A percentile compares a stretch with the other conserved stretches of the same genome.
Evolutionary conservation across 2,113 vertebrate genomes (phyloP).

Genomic region (Alces alces): DNA sequence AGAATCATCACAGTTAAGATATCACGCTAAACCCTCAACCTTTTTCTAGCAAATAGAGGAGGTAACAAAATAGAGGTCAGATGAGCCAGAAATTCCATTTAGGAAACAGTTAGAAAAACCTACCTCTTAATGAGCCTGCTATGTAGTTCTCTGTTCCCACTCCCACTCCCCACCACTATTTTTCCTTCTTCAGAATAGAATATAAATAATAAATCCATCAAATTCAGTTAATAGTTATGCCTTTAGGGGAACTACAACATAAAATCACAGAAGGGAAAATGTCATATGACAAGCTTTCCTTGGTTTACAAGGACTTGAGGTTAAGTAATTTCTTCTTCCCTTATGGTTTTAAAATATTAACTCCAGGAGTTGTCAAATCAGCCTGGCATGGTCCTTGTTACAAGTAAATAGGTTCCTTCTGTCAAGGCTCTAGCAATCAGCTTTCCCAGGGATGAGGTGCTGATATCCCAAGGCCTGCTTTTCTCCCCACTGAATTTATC

Average conservation of each 20-base stretch:
- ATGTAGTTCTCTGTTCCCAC: slow-evolving; percentile 42
- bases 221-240: slow-evolving; percentile 53
- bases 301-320: slow-evolving; percentile 45
- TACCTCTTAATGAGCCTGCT: slow-evolving; percentile 47
- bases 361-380: slow-evolving; percentile 52
- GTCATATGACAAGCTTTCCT: slow-evolving; percentile 50
- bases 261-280: slow-evolving; percentile 55
- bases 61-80: neutral
- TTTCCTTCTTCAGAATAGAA: slow-evolving; percentile 33
- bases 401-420: slow-evolving; percentile 4
- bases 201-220: slow-evolving; percentile 64
- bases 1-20: neutral
- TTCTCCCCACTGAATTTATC: neutral
- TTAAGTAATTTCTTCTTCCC: slow-evolving; percentile 29
- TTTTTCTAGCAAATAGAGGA: neutral
- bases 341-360: slow-evolving; percentile 53
- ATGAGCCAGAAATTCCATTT: neutral
- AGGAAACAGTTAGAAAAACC: slow-evolving; percentile 44
- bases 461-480: slow-evolving; percentile 30
- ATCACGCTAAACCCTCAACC: neutral
- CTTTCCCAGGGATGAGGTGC: neutral
- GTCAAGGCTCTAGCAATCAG: neutral
- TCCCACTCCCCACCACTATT: neutral
- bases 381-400: slow-evolving; percentile 18
- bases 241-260: slow-evolving; percentile 44